Evolutionary conservation across 2,797 vertebrate genomes (phyloP).

Genomic region (Selene dorsalis): DNA sequence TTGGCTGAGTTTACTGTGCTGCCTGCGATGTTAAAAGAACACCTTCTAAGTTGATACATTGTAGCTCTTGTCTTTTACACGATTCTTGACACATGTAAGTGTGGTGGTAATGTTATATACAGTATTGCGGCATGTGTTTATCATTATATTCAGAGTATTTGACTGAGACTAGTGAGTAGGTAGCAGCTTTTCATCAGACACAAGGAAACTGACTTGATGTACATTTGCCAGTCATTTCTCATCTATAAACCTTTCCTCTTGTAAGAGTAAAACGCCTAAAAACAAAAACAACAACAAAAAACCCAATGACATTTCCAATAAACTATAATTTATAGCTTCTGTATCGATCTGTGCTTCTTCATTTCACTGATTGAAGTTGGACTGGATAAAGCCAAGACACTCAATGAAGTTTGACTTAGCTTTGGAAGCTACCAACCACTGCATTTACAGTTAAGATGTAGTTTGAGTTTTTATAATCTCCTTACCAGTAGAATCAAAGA

Average conservation of each 20-base stretch:
- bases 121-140: not conserved
- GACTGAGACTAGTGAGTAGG: too few relatives aligned
- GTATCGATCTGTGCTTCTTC: not conserved
- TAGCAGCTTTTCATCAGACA: not conserved
- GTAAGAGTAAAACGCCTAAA: not conserved
- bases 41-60: not conserved
- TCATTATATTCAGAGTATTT: too few relatives aligned
- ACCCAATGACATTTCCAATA: not conserved
- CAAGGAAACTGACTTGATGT: not conserved
- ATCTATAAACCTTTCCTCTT: not conserved
- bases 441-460: not conserved
- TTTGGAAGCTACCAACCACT: not conserved
- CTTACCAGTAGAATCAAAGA: not conserved
- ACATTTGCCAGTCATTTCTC: not conserved
- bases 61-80: not conserved
- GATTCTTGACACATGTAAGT: constrained; percentile 5
- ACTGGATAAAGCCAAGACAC: not conserved
- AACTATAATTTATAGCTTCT: not conserved
- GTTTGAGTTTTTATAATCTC: not conserved
- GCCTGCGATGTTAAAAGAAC: constrained; percentile 20
- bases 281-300: not conserved
- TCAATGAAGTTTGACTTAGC: not conserved
- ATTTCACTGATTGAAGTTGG: not conserved
- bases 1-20: constrained; percentile 4
- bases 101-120: not conserved